phyloP scores from a whole-genome alignment of 2,888 invertebrate species.

The Steinernema scapterisci region DNA sequence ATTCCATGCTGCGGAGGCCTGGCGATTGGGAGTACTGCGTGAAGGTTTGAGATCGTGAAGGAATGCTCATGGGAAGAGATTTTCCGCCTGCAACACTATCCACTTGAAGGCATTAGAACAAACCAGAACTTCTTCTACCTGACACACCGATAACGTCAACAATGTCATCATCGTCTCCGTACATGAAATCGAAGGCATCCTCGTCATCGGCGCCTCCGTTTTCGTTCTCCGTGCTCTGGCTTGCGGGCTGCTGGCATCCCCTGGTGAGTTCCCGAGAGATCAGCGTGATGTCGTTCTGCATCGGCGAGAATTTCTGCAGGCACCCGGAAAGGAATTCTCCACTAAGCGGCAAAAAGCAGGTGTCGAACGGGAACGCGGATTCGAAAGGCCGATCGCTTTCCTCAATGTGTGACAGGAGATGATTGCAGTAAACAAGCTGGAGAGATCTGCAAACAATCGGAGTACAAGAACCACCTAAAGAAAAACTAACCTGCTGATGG shows the following conservation, averaged over 20 bases:
- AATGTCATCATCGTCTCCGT: not conserved
- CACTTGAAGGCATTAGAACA: not conserved
- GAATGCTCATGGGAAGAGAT: constrained; percentile 19
- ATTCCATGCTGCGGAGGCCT: constrained; percentile 12
- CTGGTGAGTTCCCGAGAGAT: not conserved
- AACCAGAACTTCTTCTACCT: not conserved
- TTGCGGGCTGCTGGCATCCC: not conserved
- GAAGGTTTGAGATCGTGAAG: constrained; percentile 1
- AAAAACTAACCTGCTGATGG: constrained; percentile 67
- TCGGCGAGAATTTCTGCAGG: constrained; percentile 31
- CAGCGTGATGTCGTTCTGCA: constrained; percentile 33
- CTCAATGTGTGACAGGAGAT: constrained; percentile 46
- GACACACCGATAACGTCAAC: not conserved
- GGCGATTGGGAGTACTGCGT: constrained; percentile 10
- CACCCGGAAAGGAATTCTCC: not conserved
- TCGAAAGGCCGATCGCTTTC: constrained; percentile 36
- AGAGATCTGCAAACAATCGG: constrained; percentile 48
- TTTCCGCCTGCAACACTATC: not conserved
- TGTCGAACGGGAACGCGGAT: constrained; percentile 42
- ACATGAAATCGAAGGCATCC: constrained; percentile 17
- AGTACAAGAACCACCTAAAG: not conserved
- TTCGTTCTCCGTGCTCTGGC: not conserved
- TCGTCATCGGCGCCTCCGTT: not conserved
- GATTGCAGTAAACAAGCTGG: constrained; percentile 61
- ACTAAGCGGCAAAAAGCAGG: constrained; percentile 32